Percentiles rank a stretch among this genome's conserved stretches.
Evolutionary conservation across 2,888 invertebrate species (phyloP).

Genomic region (Acanthosepion pharaonis): DNA sequence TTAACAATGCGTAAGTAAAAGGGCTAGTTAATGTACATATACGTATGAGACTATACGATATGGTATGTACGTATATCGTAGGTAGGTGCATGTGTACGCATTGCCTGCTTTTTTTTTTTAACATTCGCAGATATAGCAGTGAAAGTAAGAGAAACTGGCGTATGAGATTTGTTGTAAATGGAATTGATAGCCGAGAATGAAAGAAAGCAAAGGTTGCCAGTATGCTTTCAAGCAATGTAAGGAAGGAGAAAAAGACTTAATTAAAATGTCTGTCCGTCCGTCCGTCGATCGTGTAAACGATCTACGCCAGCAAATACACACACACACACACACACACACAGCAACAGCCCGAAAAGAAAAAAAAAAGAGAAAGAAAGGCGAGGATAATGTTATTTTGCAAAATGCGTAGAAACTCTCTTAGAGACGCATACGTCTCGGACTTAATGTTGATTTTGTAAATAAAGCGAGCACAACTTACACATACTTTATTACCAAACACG

Average conservation of each 20-base stretch:
- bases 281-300: not conserved
- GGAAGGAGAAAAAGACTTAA: not conserved
- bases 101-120: not conserved
- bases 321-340: not conserved
- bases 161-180: not conserved
- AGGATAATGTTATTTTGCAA: not conserved
- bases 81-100: not conserved
- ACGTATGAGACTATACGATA: not conserved
- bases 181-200: not conserved
- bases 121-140: not conserved
- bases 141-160: not conserved
- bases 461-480: not conserved
- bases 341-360: not conserved
- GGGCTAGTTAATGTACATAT: not conserved
- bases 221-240: too few relatives aligned
- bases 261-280: not conserved
- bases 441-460: not conserved
- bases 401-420: not conserved
- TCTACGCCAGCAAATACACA: not conserved
- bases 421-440: not conserved
- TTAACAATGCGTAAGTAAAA: not conserved
- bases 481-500: not conserved
- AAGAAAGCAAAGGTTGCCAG: not conserved
- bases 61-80: not conserved
- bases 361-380: not conserved